Percentiles rank a stretch among this genome's conserved stretches.
Evolutionary conservation across 2,888 invertebrate genomes (phyloP).

Genomic region (Rotaria macrura): DNA sequence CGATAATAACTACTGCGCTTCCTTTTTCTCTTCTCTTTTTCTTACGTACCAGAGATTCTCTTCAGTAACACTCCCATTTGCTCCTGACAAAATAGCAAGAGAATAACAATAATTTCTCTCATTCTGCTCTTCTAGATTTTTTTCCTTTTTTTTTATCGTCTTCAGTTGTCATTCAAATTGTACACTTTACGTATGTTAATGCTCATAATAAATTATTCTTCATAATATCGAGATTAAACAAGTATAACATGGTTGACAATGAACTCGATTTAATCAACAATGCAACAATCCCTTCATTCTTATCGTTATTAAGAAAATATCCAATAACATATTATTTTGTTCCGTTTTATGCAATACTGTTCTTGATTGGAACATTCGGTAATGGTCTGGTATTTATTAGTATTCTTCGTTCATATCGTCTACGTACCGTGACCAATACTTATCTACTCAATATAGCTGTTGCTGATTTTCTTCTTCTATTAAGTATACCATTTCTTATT

Average conservation of each 20-base stretch:
- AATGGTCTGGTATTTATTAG: background rate
- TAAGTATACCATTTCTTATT: conserved; percentile 18
- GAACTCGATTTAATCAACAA: background rate
- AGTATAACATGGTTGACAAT: background rate
- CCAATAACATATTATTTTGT: conserved; percentile 2
- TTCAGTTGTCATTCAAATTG: no score
- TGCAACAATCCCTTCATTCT: background rate
- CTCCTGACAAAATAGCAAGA: no score
- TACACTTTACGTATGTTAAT: no score
- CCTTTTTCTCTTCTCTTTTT: no score
- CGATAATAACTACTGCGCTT: no score
- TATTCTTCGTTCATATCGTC: background rate
- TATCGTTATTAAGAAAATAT: background rate
- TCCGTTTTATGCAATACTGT: background rate
- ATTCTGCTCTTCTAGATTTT: no score
- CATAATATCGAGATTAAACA: background rate
- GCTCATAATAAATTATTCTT: no score
- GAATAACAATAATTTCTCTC: no score
- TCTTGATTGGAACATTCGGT: background rate
- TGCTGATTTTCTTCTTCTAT: background rate
- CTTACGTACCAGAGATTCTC: no score
- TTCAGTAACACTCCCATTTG: no score
- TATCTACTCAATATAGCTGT: conserved; percentile 2
- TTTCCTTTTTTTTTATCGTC: no score
- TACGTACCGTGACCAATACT: background rate